Base-by-base conservation (phyloP, 2,113 vertebrate genomes). In the Phodopus roborovskii region DNA sequence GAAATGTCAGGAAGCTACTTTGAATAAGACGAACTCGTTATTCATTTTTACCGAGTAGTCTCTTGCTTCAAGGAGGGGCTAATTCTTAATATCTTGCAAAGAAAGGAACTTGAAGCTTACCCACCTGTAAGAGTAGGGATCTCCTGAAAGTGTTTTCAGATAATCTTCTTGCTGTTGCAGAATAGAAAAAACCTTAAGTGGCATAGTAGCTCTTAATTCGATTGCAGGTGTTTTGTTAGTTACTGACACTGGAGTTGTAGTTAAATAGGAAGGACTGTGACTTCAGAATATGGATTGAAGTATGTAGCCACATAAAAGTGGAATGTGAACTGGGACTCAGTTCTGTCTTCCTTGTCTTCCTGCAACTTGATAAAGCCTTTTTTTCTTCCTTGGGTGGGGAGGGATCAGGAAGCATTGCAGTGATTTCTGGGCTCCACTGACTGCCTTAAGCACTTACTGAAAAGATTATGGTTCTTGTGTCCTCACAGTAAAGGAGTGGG, bases 111-210 rank as follows among this genome's bases (percentile, higher is more conserved):
- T 82, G 13, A 92, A 82, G 56, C 88, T 91, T 48, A 53, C 79
- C n/a, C 84, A 30, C 26, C 60, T 86, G 3, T 86, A 66, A 87
- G 20, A 83, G 71, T 62, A 50, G 85, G 30, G 22, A 3, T 90
- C 75, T 70, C 75, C 56, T 62, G 33, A 95, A 95, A 96, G 64
- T 71, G 60, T 94, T 93, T 48, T 7, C 39, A 91, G 82, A 84
- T 68, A 56, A 71, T 86, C 12, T 39, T 79, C 30, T 48, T 62
- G 75, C 48, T 95, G 13, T 95, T 94, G 68, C 91, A 91, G 92
- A 90, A 60, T 64, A 88, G 7, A 91, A 96, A 87, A 62, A 36
- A 30, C 45, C 92, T 86, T 90, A 87, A 66, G n/a, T 96, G 89
- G 24, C 28, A 64, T 39, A 96, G 9, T 22, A 11, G 88, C 75